phyloP scores from a whole-genome alignment of 2,888 invertebrate genomes.

The Hydrotaea cyrtoneurina region DNA sequence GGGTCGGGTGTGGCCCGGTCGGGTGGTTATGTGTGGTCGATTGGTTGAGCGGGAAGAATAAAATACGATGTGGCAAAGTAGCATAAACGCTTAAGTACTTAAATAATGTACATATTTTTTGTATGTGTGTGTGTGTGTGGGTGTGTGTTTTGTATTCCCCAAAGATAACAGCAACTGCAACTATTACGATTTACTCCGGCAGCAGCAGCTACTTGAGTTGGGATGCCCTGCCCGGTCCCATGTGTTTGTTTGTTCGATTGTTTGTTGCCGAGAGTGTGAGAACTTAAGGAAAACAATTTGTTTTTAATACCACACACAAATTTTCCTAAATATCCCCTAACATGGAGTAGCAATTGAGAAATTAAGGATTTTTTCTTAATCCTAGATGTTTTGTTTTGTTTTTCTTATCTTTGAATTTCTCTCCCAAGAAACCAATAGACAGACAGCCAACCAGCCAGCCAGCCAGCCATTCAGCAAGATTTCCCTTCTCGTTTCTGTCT shows the following conservation, averaged over 20 bases:
- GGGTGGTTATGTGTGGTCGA: background rate
- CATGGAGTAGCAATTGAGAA: background rate
- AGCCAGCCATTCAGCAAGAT: no score
- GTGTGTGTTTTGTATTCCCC: background rate
- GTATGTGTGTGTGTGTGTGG: background rate
- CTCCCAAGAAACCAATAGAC: background rate
- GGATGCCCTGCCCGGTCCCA: slow-evolving; percentile 41
- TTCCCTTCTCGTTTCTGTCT: slow-evolving; percentile 13
- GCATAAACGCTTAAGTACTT: slow-evolving; percentile 64
- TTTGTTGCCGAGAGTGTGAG: slow-evolving; percentile 41
- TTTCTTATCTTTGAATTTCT: background rate
- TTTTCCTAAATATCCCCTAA: slow-evolving; percentile 41
- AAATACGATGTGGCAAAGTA: slow-evolving; percentile 47
- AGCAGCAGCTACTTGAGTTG: slow-evolving; percentile 39
- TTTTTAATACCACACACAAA: slow-evolving; percentile 55
- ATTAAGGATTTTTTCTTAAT: slow-evolving; percentile 18
- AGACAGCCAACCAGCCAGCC: no score
- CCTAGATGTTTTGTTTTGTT: background rate
- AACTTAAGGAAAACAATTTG: slow-evolving; percentile 44
- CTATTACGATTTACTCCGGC: background rate
- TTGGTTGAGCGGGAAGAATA: slow-evolving; percentile 22
- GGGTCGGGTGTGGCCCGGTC: background rate
- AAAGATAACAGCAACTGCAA: slow-evolving; percentile 17
- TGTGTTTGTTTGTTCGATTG: slow-evolving; percentile 60
- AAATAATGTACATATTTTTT: slow-evolving; percentile 46